These are phyloP conservation scores for Trematocara zebra DNA, from an alignment of 2,113 vertebrate species.

Conservation along the genomic window DNA sequence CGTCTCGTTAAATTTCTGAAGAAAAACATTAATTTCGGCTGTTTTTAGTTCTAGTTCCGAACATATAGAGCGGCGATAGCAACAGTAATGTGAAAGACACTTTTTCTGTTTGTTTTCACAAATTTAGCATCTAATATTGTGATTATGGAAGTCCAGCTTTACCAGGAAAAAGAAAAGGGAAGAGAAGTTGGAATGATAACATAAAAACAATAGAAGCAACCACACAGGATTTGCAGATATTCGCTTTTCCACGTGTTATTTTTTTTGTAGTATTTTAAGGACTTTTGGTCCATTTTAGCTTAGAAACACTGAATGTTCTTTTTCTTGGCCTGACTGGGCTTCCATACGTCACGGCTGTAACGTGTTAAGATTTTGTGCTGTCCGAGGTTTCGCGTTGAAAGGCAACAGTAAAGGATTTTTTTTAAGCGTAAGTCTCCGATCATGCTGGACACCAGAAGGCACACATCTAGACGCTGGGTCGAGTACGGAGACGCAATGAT, in stretches of 20 bases:
- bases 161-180: background rate
- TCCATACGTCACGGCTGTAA: accelerated
- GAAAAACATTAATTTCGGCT: background rate
- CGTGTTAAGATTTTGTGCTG: background rate
- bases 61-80: background rate
- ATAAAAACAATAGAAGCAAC: background rate
- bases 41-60: background rate
- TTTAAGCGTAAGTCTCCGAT: background rate
- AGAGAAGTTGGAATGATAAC: background rate
- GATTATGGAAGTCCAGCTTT: background rate
- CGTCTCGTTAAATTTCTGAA: background rate
- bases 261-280: background rate
- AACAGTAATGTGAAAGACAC: background rate
- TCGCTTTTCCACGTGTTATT: background rate
- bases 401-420: background rate
- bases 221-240: background rate
- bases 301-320: background rate
- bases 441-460: conserved; percentile 50
- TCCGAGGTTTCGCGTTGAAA: background rate
- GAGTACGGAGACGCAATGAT: background rate
- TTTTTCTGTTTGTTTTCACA: background rate
- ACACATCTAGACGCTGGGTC: conserved; percentile 39
- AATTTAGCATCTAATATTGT: background rate
- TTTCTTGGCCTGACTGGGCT: background rate
- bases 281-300: background rate